Evolutionary conservation across 92 coral and sea anemone species (phyloP).

Genomic region (Paragorgia papillata): DNA sequence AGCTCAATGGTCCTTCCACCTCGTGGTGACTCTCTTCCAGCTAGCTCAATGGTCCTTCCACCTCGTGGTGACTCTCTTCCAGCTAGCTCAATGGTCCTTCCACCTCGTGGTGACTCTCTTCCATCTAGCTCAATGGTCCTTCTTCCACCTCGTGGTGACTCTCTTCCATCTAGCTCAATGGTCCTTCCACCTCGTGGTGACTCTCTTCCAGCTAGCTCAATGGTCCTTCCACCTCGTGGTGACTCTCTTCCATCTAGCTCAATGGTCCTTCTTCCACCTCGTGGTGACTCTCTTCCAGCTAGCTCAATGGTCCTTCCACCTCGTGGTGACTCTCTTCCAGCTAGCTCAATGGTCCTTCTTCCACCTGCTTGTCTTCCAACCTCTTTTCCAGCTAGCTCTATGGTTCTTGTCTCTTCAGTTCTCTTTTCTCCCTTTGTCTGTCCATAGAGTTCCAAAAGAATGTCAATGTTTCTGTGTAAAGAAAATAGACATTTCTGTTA

Average conservation of each 20-base stretch:
- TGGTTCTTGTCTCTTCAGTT: not conserved
- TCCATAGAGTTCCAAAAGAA: not conserved
- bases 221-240: constrained; percentile 34
- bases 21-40: constrained; percentile 11
- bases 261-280: constrained; percentile 29
- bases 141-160: constrained; percentile 25
- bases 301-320: constrained; percentile 22
- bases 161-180: constrained; percentile 22
- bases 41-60: constrained; percentile 24
- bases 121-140: constrained; percentile 22
- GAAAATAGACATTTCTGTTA: not conserved
- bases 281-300: constrained; percentile 16
- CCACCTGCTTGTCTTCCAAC: constrained; percentile 11
- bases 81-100: constrained; percentile 29
- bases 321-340: constrained; percentile 12
- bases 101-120: constrained; percentile 31
- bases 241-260: constrained; percentile 8
- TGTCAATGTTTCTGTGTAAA: not conserved
- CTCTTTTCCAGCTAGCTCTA: not conserved
- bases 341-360: constrained; percentile 10
- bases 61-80: constrained; percentile 28
- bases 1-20: constrained; percentile 1
- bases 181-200: constrained; percentile 27
- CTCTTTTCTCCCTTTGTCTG: not conserved
- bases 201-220: constrained; percentile 17